Conservation (phyloP, 1,140 invertebrate species). For the Nasonia giraulti region DNA sequence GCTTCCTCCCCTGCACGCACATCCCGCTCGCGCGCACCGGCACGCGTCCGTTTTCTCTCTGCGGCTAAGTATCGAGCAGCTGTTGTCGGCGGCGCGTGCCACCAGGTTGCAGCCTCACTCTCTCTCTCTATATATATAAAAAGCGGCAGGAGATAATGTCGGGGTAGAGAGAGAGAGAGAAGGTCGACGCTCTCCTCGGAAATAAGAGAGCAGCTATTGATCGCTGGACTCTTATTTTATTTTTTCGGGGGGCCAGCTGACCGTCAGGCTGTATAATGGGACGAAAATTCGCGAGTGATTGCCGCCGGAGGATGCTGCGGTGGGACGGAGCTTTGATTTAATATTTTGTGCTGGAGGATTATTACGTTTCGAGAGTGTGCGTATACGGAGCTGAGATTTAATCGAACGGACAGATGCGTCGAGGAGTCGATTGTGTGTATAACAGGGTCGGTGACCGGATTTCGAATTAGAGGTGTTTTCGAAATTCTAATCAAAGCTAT, state of each 20-base stretch:
- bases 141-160: constrained; percentile 67
- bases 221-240: neutral
- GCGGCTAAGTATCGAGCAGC: constrained; percentile 61
- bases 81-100: constrained; percentile 72
- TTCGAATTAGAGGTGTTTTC: too few relatives aligned
- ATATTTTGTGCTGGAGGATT: too few relatives aligned
- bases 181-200: constrained; percentile 14
- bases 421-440: too few relatives aligned
- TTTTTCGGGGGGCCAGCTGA: neutral
- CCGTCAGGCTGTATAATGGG: neutral
- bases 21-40: neutral
- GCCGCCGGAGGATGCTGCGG: neutral
- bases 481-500: neutral
- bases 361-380: too few relatives aligned
- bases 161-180: constrained; percentile 62
- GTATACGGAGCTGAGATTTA: too few relatives aligned
- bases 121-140: constrained; percentile 50
- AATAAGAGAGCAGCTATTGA: constrained; percentile 50
- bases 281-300: neutral
- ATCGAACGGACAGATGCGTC: too few relatives aligned
- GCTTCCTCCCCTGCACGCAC: neutral
- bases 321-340: neutral
- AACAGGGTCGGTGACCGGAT: too few relatives aligned
- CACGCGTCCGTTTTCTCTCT: neutral
- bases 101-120: constrained; percentile 67